Percentiles rank a stretch among this genome's conserved stretches.
Evolutionary conservation across 2,113 vertebrate species (phyloP).

Genomic region (Miniopterus natalensis): DNA sequence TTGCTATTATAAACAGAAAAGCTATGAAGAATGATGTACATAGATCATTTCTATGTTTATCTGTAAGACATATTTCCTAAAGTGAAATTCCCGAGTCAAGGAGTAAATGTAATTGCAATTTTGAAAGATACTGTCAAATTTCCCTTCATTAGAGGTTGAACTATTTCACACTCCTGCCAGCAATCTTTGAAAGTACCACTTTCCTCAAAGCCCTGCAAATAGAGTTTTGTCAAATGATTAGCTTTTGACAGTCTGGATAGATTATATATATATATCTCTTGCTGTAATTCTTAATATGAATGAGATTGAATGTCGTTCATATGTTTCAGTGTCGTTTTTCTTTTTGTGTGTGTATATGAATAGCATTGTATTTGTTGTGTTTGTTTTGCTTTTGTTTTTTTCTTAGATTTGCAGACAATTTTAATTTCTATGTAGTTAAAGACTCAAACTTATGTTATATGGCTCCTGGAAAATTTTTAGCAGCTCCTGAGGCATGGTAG

Average conservation of each 20-base stretch:
- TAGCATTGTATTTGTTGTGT: background rate
- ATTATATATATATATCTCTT: background rate
- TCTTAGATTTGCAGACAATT: background rate
- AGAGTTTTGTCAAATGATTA: background rate
- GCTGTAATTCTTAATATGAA: background rate
- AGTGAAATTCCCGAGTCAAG: constrained; percentile 24
- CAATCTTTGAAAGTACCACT: background rate
- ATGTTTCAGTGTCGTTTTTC: constrained; percentile 20
- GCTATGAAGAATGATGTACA: background rate
- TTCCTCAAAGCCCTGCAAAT: background rate
- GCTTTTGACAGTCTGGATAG: background rate
- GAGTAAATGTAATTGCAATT: constrained; percentile 47
- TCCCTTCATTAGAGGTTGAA: constrained; percentile 30
- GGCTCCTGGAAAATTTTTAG: background rate
- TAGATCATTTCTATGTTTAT: constrained; percentile 26
- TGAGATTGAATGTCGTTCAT: background rate
- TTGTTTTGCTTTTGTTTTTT: background rate
- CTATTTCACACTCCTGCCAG: background rate
- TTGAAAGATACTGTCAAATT: constrained; percentile 54
- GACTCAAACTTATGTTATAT: background rate
- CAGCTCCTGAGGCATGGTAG: background rate
- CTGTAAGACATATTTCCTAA: constrained; percentile 35
- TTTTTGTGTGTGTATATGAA: background rate
- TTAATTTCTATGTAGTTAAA: constrained; percentile 11
- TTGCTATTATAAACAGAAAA: background rate